Base-by-base conservation (phyloP, 1,140 invertebrate genomes). In the Pseudobourletiella spinata region DNA sequence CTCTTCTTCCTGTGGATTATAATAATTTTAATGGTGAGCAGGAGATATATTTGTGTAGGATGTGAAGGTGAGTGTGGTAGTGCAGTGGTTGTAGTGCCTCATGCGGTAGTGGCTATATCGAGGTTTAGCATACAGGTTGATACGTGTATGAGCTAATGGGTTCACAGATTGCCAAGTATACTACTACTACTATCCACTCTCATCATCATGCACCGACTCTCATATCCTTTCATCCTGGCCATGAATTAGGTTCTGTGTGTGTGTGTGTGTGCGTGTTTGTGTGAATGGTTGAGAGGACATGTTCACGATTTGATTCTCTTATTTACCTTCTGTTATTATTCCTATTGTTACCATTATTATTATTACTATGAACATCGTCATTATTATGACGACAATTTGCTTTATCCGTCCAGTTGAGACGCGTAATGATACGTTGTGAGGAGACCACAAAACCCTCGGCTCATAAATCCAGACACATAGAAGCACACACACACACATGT, bases 301-400 rank as follows among this genome's bases (percentile, higher is more conserved):
- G 35, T 39, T 11, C n/a, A n/a, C n/a, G n/a, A n/a, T 39, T 39
- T 11, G 44, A 48, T 18, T 11, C 22, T 25, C 11, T 51, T 3
- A 24, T 51, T 26, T 6, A 8, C 24, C n/a, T 8, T 39, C 32
- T 39, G 32, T 39, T 39, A 46, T 46, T 46, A 11, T 46, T 46
- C 4, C n/a, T 46, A 46, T 46, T 46, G n/a, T n/a, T n/a, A n/a
- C n/a, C n/a, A n/a, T n/a, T n/a, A 46, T 46, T 18, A 46, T 46
- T 51, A 25, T 51, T 51, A 51, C 8, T 51, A 51, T 24, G 15
- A n/a, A n/a, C n/a, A n/a, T n/a, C n/a, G n/a, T n/a, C n/a, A n/a
- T n/a, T n/a, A 51, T 46, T 46, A 14, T 46, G 11, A 51, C 48
- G 48, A 51, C 48, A 51, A 51, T 51, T 51, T 51, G 48, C 48